Percentiles rank a stretch among this genome's conserved stretches.
phyloP scores from a whole-genome alignment of 2,888 invertebrate species.

The Aspidiotus destructor region DNA sequence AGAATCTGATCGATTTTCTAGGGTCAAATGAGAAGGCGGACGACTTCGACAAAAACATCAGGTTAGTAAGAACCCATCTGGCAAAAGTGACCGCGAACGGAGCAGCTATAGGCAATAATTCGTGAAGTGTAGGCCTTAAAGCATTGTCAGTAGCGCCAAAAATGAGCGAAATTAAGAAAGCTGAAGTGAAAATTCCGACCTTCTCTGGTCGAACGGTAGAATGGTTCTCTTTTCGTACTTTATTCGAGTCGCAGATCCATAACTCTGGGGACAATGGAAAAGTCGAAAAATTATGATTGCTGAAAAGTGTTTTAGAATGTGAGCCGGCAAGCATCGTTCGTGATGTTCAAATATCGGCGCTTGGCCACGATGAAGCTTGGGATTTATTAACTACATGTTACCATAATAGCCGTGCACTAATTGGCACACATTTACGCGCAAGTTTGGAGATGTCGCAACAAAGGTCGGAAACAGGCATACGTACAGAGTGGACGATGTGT shows the following conservation, averaged over 20 bases:
- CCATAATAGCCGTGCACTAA: not conserved
- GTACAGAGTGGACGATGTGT: not conserved
- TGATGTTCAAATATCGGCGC: not conserved
- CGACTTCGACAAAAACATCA: not conserved
- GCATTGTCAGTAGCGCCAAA: not conserved
- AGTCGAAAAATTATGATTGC: not conserved
- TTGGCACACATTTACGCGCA: not conserved
- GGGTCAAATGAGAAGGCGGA: not conserved
- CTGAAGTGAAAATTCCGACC: not conserved
- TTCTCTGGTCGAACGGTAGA: not conserved
- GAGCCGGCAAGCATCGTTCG: not conserved
- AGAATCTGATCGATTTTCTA: not conserved
- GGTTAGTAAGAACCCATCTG: not conserved
- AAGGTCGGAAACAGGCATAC: not conserved
- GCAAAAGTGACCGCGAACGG: not conserved
- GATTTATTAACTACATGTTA: slow-evolving; percentile 1
- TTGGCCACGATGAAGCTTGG: not conserved
- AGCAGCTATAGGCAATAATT: not conserved
- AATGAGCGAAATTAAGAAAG: not conserved
- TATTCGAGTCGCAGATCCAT: not conserved
- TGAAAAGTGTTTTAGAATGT: not conserved
- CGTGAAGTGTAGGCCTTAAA: not conserved
- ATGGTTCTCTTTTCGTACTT: not conserved
- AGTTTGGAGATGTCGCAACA: not conserved
- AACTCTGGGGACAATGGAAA: not conserved